Evolutionary conservation across 2,888 invertebrate species (phyloP), one percentile per base, ranked within the genome.

Genomic region (Synanthedon andrenaeformis): DNA sequence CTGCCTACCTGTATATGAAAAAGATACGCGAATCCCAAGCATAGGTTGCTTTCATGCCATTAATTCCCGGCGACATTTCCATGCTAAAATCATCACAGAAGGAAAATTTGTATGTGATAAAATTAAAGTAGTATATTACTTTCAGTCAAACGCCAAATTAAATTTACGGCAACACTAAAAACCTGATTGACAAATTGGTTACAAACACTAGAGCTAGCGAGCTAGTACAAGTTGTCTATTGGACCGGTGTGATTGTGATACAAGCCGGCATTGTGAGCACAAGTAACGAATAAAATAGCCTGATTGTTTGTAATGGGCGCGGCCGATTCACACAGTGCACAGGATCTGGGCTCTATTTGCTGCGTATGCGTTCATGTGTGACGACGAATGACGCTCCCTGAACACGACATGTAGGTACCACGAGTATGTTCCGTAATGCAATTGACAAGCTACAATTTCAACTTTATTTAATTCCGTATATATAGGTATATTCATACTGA

Each of bases 311-410:
- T 62, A 60, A 62, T 61, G 72, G 79, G 80, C 59, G 80, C 71
- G 76, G 78, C 63, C 63, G 64, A 74, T 76, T 80, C 82, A 76
- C 76, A 76, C 78, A 76, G 63, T 62, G 69, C 70, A 79, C 82
- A 85, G 86, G 86, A 87, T 85, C 83, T 85, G 83, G 81, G 86
- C 82, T 83, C 84, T 77, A 85, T 85, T 85, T 80, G 77, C 58
- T 76, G 79, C 79, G 79, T 70, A 62, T 63, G 76, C 76, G 72
- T 60, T 81, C 79, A 75, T 73, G 73, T 76, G 79, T 75, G 70
- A 69, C 79, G 78, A 65, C 80, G 65, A 10, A 6, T 10, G 35
- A 35, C 35, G 35, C 35, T 35, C 35, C 35, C 35, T 8, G 35
- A 35, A 35, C 35, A 10, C 35, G 35, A 35, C 3, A 6, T 35